Base-by-base conservation (phyloP, 2,113 vertebrate genomes). In the Miniopterus natalensis region DNA sequence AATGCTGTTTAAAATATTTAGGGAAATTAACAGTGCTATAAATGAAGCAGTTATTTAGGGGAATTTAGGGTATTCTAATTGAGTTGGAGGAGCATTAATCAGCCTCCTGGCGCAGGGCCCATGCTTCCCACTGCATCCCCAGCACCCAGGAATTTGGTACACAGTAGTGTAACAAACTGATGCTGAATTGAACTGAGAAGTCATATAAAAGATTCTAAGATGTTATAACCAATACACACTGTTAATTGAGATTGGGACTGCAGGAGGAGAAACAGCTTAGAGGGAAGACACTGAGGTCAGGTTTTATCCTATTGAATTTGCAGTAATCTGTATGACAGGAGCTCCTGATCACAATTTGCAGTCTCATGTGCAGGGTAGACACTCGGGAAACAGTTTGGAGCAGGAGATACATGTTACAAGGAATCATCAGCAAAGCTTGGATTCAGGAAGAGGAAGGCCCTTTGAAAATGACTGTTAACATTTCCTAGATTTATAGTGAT, bases 1-100 rank as follows among this genome's bases (percentile, higher is more conserved):
- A 81, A 90, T 70, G n/a, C 27, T 51, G 17, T 57, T 88, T 77
- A 45, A 47, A 68, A 87, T 83, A 49, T 74, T 73, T 65, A 94
- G 47, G 59, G 36, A 57, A 70, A 61, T 29, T 78, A 49, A 78
- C 10, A 36, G 66, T 14, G n/a, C 63, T 49, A 31, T 78, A 31
- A 42, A 11, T 55, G 66, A 83, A 73, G 21, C 7, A 27, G 57
- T 94, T 55, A 55, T n/a, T 74, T 74, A 49, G 74, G 59, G 55
- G 47, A 57, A 3, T 25, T 59, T 21, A 59, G 36, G n/a, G 31
- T 75, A 66, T 51, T 47, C 68, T 11, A 65, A 2, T 1, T 59
- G 49, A 68, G 51, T 42, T 59, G 42, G 40, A 81, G 57, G 25
- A 59, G 49, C 31, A n/a, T 42, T 88, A 49, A 87, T 57, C 53